A percentile compares a stretch with the other conserved stretches of the same genome.
Conservation (phyloP, 1,140 invertebrate species). For the Lamellibrachia luymesi region DNA sequence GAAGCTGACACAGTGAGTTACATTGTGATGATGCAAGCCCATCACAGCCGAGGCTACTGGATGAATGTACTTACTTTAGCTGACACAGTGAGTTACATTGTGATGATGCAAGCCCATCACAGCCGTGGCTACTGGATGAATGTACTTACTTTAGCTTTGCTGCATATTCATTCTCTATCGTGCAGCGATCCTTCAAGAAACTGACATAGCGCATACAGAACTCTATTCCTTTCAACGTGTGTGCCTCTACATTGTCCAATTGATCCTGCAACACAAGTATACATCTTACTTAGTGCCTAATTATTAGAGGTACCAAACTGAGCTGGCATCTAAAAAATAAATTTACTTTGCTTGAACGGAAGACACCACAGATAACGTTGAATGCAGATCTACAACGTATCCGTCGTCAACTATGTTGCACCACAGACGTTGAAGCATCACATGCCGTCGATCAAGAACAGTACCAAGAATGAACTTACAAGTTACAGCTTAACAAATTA, state of each 20-base stretch:
- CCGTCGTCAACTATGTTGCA: too few species aligned
- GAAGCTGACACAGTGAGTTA: neutral
- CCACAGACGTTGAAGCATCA: too few species aligned
- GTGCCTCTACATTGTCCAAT: slow-evolving; percentile 90
- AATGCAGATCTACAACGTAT: too few species aligned
- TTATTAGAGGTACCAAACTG: too few species aligned
- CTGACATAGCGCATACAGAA: slow-evolving; percentile 93
- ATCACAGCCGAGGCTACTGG: neutral
- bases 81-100: slow-evolving; percentile 46
- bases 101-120: neutral
- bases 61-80: slow-evolving; percentile 71
- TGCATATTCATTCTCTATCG: slow-evolving; percentile 95
- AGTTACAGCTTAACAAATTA: too few species aligned
- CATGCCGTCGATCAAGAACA: too few species aligned
- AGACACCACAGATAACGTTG: too few species aligned
- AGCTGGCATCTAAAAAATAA: too few species aligned
- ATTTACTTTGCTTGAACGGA: too few species aligned
- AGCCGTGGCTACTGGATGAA: neutral
- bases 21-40: neutral
- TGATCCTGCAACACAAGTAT: slow-evolving; percentile 74
- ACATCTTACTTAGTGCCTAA: too few species aligned
- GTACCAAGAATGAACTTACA: too few species aligned
- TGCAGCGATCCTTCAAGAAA: slow-evolving; percentile 89
- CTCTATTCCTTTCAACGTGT: slow-evolving; percentile 96
- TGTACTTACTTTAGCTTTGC: slow-evolving; percentile 81